These are phyloP conservation scores for Pogona vitticeps DNA, from an alignment of 2,113 vertebrate species.

Conservation along the genomic window DNA sequence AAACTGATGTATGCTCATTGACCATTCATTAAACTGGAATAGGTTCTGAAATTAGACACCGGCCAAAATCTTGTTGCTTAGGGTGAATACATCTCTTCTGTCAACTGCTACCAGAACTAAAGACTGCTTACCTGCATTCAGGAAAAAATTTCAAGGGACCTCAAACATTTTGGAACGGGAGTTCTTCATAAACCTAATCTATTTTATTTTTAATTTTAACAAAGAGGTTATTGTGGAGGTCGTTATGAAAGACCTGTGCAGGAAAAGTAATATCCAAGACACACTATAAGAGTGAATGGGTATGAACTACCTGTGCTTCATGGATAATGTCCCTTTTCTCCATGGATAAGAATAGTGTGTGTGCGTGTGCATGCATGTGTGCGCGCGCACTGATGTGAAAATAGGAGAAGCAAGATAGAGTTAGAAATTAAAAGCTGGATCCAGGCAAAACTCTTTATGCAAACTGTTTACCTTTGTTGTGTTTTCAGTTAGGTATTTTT, in stretches of 20 bases:
- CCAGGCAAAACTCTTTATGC: background rate
- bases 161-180: no score
- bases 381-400: background rate
- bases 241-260: background rate
- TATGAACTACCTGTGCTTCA: background rate
- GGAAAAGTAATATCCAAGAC: background rate
- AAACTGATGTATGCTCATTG: background rate
- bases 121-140: accelerated
- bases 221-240: background rate
- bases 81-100: background rate
- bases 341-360: background rate
- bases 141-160: background rate
- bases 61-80: no score
- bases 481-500: background rate
- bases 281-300: background rate
- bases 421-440: background rate
- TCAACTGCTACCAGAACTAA: background rate
- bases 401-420: no score
- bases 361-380: background rate
- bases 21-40: background rate
- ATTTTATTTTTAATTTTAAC: background rate
- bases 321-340: background rate
- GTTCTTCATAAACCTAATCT: background rate
- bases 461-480: background rate
- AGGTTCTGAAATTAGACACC: background rate